Evolutionary conservation across 1,140 invertebrate species (phyloP), one percentile per base, ranked within the genome.

Genomic region (Stegodyphus dumicola): DNA sequence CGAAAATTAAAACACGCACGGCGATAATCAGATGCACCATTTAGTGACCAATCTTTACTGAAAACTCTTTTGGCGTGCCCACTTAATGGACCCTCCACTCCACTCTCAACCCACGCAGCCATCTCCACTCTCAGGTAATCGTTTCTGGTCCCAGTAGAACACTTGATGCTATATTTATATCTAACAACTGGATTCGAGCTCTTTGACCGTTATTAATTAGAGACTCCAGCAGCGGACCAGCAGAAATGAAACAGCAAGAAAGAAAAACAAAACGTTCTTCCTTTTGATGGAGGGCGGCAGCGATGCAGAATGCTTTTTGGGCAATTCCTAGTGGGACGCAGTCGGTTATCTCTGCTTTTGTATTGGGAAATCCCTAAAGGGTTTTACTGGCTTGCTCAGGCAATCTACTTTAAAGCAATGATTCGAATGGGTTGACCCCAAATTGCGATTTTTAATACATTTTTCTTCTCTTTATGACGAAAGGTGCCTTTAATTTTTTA

Each of bases 191-290:
- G 71, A 83, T 75, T 75, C 80, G 80, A 67, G 80, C 81, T 77
- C 74, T 77, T 85, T 85, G 81, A 85, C 81, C 81, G 81, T 85
- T 85, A 85, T 85, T 85, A 85, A 85, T 85, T 85, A 85, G 74
- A 85, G 49, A 49, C 53, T 64, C 18, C 54, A 33, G 71, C 9
- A 15, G 56, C 15, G 56, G 56, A 15, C 56, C 33, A 33, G 33
- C 33, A 33, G 33, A 33, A 33, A 33, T 33, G 33, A 33, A 33
- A 33, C 33, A 33, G 33, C 33, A 33, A 33, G 56, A 60, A 60
- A 60, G 15, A 60, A 60, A 60, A 15, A 60, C 56, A 10, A 60
- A 9, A 2, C 56, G 9, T 15, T 15, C 9, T 60, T 60, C 9
- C 56, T 10, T 60, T 60, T 60, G 56, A 60, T 60, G 56, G 56